Evolutionary conservation across 2,113 vertebrate genomes (phyloP).

Genomic region (Gopherus evgoodei): DNA sequence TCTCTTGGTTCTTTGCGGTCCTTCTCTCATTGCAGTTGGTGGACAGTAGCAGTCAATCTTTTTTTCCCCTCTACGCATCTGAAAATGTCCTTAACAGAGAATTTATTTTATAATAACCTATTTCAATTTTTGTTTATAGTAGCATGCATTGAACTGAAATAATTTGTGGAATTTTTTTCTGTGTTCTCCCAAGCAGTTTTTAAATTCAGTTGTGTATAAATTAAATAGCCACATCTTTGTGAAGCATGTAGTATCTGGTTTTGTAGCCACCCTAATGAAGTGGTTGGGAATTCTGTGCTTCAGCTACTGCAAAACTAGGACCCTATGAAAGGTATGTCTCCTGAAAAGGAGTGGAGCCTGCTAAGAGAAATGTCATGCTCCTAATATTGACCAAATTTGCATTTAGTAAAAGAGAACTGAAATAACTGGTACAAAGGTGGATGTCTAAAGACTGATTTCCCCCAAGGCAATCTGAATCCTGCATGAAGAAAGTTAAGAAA

Average conservation of each 20-base stretch:
- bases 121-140: neutral
- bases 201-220: neutral
- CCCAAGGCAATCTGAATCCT: neutral
- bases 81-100: neutral
- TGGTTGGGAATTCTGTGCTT: neutral
- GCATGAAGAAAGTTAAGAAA: neutral
- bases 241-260: neutral
- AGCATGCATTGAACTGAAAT: neutral
- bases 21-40: neutral
- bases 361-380: neutral
- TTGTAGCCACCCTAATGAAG: neutral
- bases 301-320: neutral
- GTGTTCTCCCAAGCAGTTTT: neutral
- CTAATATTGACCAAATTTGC: fast-evolving
- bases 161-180: neutral
- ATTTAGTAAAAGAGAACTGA: neutral
- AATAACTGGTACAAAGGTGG: neutral
- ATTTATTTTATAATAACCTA: constrained; percentile 9
- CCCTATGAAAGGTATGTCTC: neutral
- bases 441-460: neutral
- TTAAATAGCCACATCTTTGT: neutral
- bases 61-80: neutral
- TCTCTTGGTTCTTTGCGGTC: neutral
- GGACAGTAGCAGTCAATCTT: neutral
- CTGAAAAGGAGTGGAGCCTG: neutral